Percentiles rank a stretch among this genome's conserved stretches.
Evolutionary conservation across 2,113 vertebrate species (phyloP).

Genomic region (Boulengeromyrus knoepffleri): DNA sequence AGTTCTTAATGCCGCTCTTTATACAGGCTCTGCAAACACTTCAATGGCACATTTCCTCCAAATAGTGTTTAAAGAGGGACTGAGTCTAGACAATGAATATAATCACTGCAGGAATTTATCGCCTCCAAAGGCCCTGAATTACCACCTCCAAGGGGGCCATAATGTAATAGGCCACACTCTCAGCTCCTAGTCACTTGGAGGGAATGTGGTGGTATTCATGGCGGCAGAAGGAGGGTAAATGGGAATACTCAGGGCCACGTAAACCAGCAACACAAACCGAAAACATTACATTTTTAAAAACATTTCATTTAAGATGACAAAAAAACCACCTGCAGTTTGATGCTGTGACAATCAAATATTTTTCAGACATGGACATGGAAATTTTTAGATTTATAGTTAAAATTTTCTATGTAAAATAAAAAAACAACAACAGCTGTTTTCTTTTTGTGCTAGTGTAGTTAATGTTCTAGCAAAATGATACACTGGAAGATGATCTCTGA

Average conservation of each 20-base stretch:
- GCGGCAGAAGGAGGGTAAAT: neutral
- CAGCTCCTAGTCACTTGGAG: neutral
- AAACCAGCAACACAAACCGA: neutral
- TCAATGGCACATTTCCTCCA: neutral
- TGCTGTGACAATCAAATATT: neutral
- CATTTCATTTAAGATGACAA: neutral
- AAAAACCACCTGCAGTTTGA: neutral
- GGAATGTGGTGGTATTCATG: neutral
- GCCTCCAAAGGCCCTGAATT: neutral
- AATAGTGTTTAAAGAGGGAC: neutral
- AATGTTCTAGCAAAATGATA: neutral
- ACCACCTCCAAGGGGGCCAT: neutral
- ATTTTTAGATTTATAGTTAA: neutral
- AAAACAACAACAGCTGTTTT: neutral
- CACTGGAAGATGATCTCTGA: neutral
- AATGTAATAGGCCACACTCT: constrained; percentile 3
- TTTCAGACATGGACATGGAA: neutral
- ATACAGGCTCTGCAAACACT: neutral
- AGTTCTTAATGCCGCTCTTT: neutral
- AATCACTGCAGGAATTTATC: neutral
- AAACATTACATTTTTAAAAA: neutral
- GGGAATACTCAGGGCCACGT: neutral
- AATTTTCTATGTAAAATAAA: neutral
- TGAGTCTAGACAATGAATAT: neutral
- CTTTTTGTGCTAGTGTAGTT: neutral